phyloP scores from a whole-genome alignment of 2,113 vertebrate genomes.

The Heterochromis multidens region DNA sequence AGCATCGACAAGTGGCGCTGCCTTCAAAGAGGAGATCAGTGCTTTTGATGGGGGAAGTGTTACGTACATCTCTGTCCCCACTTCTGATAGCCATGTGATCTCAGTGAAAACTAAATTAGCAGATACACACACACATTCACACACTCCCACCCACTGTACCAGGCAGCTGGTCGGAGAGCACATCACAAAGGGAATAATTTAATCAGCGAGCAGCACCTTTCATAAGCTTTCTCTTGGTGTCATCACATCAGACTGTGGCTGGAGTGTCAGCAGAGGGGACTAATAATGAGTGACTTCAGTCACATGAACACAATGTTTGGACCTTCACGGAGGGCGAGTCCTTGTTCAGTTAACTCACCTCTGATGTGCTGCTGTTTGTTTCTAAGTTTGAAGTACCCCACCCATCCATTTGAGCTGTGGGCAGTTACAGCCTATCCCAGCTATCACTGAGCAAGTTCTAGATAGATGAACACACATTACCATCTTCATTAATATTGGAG shows the following conservation, averaged over 20 bases:
- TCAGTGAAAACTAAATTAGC: constrained; percentile 42
- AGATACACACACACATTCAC: neutral
- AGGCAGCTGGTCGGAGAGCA: neutral
- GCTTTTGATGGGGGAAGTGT: constrained; percentile 2
- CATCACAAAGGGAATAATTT: constrained; percentile 59
- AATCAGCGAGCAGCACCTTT: constrained; percentile 43
- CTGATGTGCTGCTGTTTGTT: neutral
- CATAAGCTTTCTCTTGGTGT: constrained; percentile 6
- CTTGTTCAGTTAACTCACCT: neutral
- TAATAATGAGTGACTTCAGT: neutral
- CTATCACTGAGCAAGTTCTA: neutral
- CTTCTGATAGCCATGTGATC: constrained; percentile 42
- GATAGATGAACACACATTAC: too few species aligned
- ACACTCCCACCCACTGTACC: neutral
- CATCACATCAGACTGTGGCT: constrained; percentile 11
- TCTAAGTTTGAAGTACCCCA: neutral
- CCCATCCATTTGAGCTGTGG: neutral
- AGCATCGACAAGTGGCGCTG: neutral
- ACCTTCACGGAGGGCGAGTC: neutral
- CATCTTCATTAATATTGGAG: neutral
- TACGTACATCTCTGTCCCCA: constrained; percentile 5
- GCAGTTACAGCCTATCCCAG: neutral
- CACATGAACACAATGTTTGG: neutral
- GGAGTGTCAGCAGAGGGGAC: neutral
- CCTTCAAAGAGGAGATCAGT: neutral